phyloP scores from a whole-genome alignment of 2,113 vertebrate species.

The Promerops cafer region DNA sequence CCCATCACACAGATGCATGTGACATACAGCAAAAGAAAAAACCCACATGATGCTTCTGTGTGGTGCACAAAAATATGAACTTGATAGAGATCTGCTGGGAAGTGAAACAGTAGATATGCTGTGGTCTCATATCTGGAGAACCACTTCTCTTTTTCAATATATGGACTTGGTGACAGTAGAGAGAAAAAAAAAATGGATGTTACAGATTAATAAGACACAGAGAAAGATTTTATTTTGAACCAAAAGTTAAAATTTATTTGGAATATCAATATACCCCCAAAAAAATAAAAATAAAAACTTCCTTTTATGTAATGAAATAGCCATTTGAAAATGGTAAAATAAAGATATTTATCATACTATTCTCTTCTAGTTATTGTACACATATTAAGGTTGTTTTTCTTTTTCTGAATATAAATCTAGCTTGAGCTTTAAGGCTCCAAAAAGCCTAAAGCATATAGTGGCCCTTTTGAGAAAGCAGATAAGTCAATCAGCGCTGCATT shows the following conservation, averaged over 20 bases:
- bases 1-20: background rate
- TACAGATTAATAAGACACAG: background rate
- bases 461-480: slow-evolving; percentile 47
- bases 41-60: background rate
- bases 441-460: slow-evolving; percentile 26
- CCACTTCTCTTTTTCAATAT: background rate
- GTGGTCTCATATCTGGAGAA: background rate
- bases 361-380: slow-evolving; percentile 56
- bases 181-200: background rate
- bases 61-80: background rate
- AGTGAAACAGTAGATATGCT: fast-evolving
- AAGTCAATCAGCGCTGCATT: background rate
- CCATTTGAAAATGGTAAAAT: slow-evolving; percentile 76
- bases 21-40: background rate
- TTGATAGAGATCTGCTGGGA: background rate
- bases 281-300: slow-evolving; percentile 77
- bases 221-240: slow-evolving; percentile 64
- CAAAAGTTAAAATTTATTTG: slow-evolving; percentile 79
- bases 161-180: background rate
- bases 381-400: slow-evolving; percentile 20
- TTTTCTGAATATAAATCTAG: slow-evolving; percentile 53
- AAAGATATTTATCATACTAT: slow-evolving; percentile 66
- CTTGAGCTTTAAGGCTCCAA: slow-evolving; percentile 35
- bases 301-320: slow-evolving; percentile 73
- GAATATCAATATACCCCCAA: slow-evolving; percentile 74